These are phyloP conservation scores for Carassius carassius DNA, from an alignment of 2,113 vertebrate species.

Conservation along the genomic window DNA sequence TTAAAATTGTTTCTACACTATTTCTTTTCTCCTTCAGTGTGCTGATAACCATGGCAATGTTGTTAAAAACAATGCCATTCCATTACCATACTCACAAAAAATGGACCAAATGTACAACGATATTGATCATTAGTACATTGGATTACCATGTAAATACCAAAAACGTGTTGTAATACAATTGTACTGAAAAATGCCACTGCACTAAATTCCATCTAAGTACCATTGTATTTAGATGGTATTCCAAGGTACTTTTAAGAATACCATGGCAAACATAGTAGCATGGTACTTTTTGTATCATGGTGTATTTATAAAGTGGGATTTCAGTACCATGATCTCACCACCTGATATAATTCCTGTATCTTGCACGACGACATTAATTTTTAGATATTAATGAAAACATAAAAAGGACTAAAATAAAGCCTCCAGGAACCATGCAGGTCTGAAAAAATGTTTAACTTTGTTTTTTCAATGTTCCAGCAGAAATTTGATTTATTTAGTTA, in stretches of 20 bases:
- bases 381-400: neutral
- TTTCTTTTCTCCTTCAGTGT: too few relatives aligned
- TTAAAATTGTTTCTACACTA: too few relatives aligned
- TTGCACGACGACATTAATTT: neutral
- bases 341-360: neutral
- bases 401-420: neutral
- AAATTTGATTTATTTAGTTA: neutral
- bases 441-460: neutral
- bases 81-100: neutral
- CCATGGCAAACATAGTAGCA: too few relatives aligned
- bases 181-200: neutral
- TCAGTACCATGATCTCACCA: too few relatives aligned
- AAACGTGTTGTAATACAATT: neutral
- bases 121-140: neutral
- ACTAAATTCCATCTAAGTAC: too few relatives aligned
- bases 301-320: too few relatives aligned
- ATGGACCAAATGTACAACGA: neutral
- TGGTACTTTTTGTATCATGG: too few relatives aligned
- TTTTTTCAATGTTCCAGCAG: neutral
- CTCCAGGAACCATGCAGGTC: neutral
- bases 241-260: neutral
- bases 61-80: too few relatives aligned
- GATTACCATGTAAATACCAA: too few relatives aligned
- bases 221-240: neutral
- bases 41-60: too few relatives aligned